Percentiles rank a stretch among this genome's conserved stretches.
Conservation (phyloP, 2,888 invertebrate genomes). For the Amblyjoppa fuscipennis region DNA sequence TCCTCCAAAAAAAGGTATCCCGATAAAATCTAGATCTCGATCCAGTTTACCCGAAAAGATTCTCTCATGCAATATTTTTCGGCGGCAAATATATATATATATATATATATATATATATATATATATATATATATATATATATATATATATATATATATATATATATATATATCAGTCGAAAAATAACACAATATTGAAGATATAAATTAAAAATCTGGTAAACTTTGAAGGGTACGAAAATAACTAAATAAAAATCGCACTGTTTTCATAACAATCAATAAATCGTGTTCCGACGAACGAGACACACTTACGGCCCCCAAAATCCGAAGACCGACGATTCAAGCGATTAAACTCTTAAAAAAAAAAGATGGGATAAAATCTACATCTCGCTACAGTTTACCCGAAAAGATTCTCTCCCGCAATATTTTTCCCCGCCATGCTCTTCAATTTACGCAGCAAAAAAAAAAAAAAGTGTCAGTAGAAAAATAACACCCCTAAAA, state of each 20-base stretch:
- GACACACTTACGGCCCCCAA: slow-evolving; percentile 32
- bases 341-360: slow-evolving; percentile 1
- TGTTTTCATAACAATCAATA: slow-evolving; percentile 79
- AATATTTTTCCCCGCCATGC: too few relatives aligned
- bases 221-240: too few relatives aligned
- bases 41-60: slow-evolving; percentile 14
- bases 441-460: too few relatives aligned
- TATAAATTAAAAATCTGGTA: neutral
- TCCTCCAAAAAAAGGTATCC: slow-evolving; percentile 5
- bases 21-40: slow-evolving; percentile 39
- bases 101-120: neutral
- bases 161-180: neutral
- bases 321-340: slow-evolving; percentile 2
- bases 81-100: neutral
- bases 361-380: slow-evolving; percentile 15
- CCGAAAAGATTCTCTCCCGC: too few relatives aligned
- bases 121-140: neutral
- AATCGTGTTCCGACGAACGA: slow-evolving; percentile 71
- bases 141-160: neutral
- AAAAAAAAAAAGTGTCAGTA: too few relatives aligned
- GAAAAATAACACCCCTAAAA: neutral
- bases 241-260: too few relatives aligned
- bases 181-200: neutral
- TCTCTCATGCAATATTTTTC: slow-evolving; percentile 28
- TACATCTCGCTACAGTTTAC: neutral